Percentiles rank a stretch among this genome's conserved stretches.
phyloP scores from a whole-genome alignment of 2,888 invertebrate genomes.

The Apocheima hispidaria region DNA sequence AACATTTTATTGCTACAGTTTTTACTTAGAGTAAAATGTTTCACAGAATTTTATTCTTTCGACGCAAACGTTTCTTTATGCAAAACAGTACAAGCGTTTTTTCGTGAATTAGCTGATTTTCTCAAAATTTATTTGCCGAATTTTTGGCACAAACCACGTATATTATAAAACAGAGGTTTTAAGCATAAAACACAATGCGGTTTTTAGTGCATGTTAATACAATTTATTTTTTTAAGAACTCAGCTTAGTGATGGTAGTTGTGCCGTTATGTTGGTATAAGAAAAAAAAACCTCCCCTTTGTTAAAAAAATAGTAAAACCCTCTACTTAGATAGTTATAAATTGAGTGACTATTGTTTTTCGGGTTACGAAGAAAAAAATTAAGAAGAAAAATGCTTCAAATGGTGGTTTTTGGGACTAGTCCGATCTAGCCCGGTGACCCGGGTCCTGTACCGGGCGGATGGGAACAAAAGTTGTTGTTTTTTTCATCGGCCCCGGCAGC shows the following conservation, averaged over 20 bases:
- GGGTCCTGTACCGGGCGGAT: too few species aligned
- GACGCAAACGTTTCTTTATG: neutral
- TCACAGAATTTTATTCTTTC: neutral
- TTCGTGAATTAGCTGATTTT: constrained; percentile 27
- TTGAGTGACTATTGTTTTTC: too few species aligned
- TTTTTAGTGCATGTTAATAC: constrained; percentile 32
- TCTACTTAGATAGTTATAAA: too few species aligned
- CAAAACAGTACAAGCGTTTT: constrained; percentile 19
- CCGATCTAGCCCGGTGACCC: too few species aligned
- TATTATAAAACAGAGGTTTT: constrained; percentile 30
- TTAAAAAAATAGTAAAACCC: neutral
- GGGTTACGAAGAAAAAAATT: too few species aligned
- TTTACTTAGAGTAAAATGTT: neutral
- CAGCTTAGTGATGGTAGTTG: neutral
- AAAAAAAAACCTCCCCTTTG: neutral
- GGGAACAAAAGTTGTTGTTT: too few species aligned
- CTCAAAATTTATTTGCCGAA: constrained; percentile 24
- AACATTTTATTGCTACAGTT: neutral
- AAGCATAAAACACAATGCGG: constrained; percentile 29
- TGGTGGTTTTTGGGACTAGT: too few species aligned
- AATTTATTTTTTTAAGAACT: constrained; percentile 25
- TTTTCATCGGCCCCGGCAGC: too few species aligned
- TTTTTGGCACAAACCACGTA: constrained; percentile 33
- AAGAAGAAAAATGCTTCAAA: too few species aligned
- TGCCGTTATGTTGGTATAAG: neutral